Base-by-base conservation (phyloP, 2,888 invertebrate genomes). In the Auanema sp. region DNA sequence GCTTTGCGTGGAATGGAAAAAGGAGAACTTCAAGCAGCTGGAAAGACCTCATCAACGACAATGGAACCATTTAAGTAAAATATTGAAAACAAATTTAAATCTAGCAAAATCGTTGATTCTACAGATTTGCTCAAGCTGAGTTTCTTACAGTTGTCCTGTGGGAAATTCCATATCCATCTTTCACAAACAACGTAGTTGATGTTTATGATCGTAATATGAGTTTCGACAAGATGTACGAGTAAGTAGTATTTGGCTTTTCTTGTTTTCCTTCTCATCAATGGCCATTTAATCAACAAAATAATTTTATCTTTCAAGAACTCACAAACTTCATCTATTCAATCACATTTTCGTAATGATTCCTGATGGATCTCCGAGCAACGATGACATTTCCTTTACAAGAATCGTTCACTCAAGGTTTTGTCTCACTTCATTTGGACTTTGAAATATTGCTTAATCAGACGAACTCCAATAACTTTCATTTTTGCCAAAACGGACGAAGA, bases 211-310 rank as follows among this genome's bases (percentile, higher is more conserved):
- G 66, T 0, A 75, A 76, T 57, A 72, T 72, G 73, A 70, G 72
- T 41, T 75, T 76, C 54, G 71, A 76, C 44, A 66, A 70, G 33
- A 69, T 75, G 42, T 76, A 76, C 52, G 76, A 75, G 72, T 74
- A 10, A 50, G 65, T 63, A 4, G n/a, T 14, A 52, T 16, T 14
- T 21, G 44, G 51, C 5, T 10, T 25, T 8, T 10, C 52, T 52
- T 23, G 6, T n/a, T 52, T 23, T 52, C 24, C 3, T 23, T 18
- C 52, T 52, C 3, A 8, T n/a, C 4, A 10, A 8, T 23, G n/a
- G 10, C n/a, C 8, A 8, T 23, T 14, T 52, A 3, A 18, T n/a
- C 14, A 10, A 50, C 50, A 24, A 47, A 58, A 43, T 1, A 54
- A 24, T 24, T 50, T 10, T 33, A 11, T 43, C 23, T 10, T 66